Evolutionary conservation across 2,888 invertebrate genomes (phyloP).

Genomic region (Nephrotoma flavescens): DNA sequence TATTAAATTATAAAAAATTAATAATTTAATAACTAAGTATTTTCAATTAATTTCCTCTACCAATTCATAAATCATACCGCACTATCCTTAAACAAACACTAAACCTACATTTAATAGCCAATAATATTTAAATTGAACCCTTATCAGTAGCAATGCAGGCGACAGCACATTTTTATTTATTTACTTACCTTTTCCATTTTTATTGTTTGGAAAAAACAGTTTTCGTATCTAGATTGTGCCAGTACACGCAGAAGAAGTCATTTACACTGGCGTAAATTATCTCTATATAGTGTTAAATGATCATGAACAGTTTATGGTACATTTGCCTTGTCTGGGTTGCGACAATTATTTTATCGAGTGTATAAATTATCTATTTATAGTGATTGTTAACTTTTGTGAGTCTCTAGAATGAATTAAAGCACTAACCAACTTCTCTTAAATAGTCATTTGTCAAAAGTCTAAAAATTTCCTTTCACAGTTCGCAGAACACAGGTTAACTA

Average conservation of each 20-base stretch:
- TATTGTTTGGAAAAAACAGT: neutral
- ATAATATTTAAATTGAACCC: neutral
- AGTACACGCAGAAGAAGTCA: neutral
- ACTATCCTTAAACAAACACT: neutral
- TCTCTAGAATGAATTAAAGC: too few species aligned
- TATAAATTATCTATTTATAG: neutral
- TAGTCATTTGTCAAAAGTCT: too few species aligned
- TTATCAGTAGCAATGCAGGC: neutral
- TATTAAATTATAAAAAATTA: neutral
- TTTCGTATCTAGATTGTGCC: too few species aligned
- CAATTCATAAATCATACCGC: neutral
- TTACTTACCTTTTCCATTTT: neutral
- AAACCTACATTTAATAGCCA: neutral
- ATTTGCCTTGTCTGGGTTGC: neutral
- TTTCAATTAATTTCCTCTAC: neutral
- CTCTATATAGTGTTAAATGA: neutral
- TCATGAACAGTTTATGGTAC: neutral
- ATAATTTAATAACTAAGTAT: too few species aligned
- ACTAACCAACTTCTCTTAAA: too few species aligned
- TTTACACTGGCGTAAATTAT: neutral
- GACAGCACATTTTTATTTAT: neutral
- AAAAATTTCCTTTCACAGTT: too few species aligned
- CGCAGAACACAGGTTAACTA: too few species aligned
- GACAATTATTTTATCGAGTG: neutral
- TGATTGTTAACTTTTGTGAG: too few species aligned